Evolutionary conservation across 2,113 vertebrate genomes (phyloP), one percentile per base, ranked within the genome.

Genomic region (Nothocercus nigrocapillus): DNA sequence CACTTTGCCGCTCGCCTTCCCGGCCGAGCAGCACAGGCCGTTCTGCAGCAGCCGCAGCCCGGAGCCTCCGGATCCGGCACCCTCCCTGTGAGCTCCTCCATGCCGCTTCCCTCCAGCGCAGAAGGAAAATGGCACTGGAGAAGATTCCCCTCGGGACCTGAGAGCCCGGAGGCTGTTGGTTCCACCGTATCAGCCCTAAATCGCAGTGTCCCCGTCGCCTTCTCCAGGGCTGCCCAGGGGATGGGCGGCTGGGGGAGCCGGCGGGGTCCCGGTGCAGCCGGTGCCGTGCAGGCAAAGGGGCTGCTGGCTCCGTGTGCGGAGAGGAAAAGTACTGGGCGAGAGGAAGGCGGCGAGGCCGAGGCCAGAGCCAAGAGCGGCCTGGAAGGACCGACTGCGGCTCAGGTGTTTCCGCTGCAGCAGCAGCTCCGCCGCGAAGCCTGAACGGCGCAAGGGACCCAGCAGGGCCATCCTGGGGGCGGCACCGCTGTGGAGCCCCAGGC

Each of bases 341-440:
- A n/a, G 70, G 49, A 32, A 88, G 77, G 82, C 70, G 62, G 49
- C 3, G 4, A 30, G 36, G 66, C 18, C 11, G 36, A 53, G 68
- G 47, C 74, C 87, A 90, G 85, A 69, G 36, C 73, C 34, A 11
- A 30, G 62, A 28, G 44, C 85, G 76, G 83, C 73, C 3, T 66
- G 49, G 62, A 32, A 42, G 62, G 62, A 32, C 47, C 3, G 54
- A 86, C 88, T 68, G 15, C 28, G 1, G 20, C 30, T 68, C 30
- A n/a, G 82, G 82, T 90, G 94, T 95, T 92, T 73, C 82, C 94
- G 87, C 63, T 54, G 74, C 68, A 38, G 7, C 11, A 11, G 49
- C 19, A 54, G 51, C 58, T 44, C 1, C 4, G 34, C 2, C 2
- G 36, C 4, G 2, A 36, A 61, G 56, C 62, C 80, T 34, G 34